A percentile compares a stretch with the other conserved stretches of the same genome.
These are phyloP conservation scores for Kradibia gibbosae DNA, from an alignment of 1,140 invertebrate genomes.

Conservation along the genomic window DNA sequence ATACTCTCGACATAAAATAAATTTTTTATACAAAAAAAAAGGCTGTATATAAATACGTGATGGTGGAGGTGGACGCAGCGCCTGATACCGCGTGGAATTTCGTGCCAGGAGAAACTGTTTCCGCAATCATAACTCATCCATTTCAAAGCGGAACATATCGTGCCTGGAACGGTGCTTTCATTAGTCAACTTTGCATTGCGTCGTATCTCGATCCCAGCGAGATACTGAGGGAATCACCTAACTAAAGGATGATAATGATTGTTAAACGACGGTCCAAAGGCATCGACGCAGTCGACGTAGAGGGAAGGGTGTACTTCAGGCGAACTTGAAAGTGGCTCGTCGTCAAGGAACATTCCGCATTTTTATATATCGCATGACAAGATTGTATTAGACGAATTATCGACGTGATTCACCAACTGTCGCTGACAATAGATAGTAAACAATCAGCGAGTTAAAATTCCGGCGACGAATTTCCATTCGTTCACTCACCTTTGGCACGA, in stretches of 20 bases:
- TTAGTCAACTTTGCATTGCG: background rate
- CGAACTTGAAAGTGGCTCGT: conserved; percentile 51
- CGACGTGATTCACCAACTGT: conserved; percentile 15
- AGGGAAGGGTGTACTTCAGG: no score
- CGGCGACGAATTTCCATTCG: background rate
- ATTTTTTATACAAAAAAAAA: no score
- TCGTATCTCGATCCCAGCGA: background rate
- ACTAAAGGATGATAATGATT: background rate
- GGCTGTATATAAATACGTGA: background rate
- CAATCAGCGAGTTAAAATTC: background rate
- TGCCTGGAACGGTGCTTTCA: conserved; percentile 31
- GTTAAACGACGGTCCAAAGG: background rate
- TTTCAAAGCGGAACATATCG: conserved; percentile 11
- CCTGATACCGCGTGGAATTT: background rate
- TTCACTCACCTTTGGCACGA: no score
- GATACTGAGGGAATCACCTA: background rate
- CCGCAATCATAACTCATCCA: conserved; percentile 47
- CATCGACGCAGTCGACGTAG: background rate
- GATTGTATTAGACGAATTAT: conserved; percentile 56
- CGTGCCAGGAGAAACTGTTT: conserved; percentile 31
- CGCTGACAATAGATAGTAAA: background rate
- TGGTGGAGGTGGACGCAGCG: background rate
- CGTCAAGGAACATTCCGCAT: conserved; percentile 62
- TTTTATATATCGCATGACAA: conserved; percentile 66
- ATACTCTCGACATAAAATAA: no score